phyloP scores from a whole-genome alignment of 2,113 vertebrate species.

The Ursus arctos region DNA sequence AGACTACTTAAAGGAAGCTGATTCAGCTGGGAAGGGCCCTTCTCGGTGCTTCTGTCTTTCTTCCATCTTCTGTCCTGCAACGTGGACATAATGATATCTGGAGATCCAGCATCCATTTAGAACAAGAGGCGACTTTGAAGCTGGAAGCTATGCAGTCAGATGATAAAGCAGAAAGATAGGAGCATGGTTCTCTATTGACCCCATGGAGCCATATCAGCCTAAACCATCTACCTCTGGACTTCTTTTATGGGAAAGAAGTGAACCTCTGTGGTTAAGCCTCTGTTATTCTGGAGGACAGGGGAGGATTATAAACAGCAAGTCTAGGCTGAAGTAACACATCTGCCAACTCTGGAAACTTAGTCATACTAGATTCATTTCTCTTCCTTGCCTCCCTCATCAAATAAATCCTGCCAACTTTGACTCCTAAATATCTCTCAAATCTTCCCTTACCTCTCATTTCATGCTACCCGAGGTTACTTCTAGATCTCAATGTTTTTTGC shows the following conservation, averaged over 20 bases:
- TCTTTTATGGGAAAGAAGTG: not conserved
- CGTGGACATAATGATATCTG: not conserved
- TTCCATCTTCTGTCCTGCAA: not conserved
- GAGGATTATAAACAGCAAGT: not conserved
- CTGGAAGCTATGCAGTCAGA: not conserved
- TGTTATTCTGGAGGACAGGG: not conserved
- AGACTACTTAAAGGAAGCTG: not conserved
- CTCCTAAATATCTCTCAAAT: not conserved
- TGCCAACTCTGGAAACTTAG: not conserved
- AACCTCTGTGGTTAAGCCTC: not conserved
- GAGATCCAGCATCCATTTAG: not conserved
- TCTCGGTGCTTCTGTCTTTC: not conserved
- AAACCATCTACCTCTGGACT: not conserved
- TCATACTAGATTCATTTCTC: not conserved
- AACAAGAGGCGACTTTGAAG: not conserved
- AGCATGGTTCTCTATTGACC: not conserved
- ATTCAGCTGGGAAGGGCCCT: not conserved
- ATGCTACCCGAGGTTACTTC: not conserved
- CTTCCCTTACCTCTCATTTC: not conserved
- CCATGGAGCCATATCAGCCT: not conserved
- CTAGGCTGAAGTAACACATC: not conserved
- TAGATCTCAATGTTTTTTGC: not conserved
- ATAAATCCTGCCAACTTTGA: slow-evolving; percentile 12
- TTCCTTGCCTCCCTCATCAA: not conserved
- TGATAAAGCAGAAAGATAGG: not conserved